Conservation (phyloP, 2,113 vertebrate species). For the Sylvia atricapilla region DNA sequence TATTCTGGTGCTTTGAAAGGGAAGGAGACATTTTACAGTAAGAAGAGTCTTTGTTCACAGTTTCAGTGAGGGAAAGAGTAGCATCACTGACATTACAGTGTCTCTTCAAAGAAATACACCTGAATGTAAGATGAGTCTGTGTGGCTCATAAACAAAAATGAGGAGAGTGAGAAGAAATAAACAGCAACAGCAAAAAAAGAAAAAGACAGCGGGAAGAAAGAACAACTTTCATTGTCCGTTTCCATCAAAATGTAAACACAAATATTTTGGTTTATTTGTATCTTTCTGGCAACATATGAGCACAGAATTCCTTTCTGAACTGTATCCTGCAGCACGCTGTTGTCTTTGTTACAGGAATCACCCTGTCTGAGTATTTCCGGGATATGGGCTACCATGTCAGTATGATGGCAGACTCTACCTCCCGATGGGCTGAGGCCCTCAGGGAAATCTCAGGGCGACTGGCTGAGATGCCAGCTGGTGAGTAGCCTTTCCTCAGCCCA, state of each 20-base stretch:
- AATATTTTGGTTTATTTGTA: neutral
- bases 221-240: neutral
- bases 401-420: conserved; percentile 99
- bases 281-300: neutral
- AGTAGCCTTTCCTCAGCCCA: neutral
- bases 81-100: neutral
- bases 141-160: neutral
- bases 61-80: neutral
- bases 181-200: neutral
- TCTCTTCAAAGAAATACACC: neutral
- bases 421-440: conserved; percentile 96
- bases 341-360: conserved; percentile 82
- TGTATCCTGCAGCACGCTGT: neutral
- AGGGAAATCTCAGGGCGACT: conserved; percentile 96
- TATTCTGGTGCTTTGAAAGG: neutral
- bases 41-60: neutral
- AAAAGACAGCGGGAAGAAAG: neutral
- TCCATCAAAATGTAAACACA: neutral
- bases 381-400: conserved; percentile 99
- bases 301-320: neutral
- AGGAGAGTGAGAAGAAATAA: neutral
- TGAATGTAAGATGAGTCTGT: neutral
- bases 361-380: conserved; percentile 95
- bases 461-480: conserved; percentile 98
- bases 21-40: neutral